Conservation (phyloP, 2,888 invertebrate genomes). For the Helleia helle region DNA sequence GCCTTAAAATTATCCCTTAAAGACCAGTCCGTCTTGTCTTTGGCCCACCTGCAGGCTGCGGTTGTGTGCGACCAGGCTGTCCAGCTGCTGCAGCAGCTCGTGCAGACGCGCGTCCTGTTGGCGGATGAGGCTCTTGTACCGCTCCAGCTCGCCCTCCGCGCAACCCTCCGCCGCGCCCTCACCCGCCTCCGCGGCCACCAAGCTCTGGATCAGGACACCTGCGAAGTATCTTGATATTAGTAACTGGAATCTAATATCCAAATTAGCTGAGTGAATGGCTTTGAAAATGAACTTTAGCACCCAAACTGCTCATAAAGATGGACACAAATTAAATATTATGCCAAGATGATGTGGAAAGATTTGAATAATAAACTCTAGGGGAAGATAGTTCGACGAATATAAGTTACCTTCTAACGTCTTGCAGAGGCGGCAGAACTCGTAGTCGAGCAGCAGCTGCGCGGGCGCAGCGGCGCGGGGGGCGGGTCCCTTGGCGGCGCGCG, state of each 20-base stretch:
- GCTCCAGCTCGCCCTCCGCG: conserved; percentile 61
- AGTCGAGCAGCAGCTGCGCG: conserved; percentile 90
- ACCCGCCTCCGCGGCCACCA: conserved; percentile 33
- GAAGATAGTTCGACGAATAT: no score
- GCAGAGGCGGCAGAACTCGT: conserved; percentile 94
- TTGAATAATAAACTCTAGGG: background rate
- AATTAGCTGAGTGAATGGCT: no score
- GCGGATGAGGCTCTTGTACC: conserved; percentile 92
- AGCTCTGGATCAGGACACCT: conserved; percentile 45
- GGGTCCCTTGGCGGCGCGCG: conserved; percentile 93
- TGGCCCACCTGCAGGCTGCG: conserved; percentile 28
- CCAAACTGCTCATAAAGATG: no score
- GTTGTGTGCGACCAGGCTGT: conserved; percentile 42
- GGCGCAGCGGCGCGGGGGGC: conserved; percentile 86
- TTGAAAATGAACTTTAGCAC: no score
- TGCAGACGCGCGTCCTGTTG: conserved; percentile 85
- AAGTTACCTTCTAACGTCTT: conserved; percentile 84
- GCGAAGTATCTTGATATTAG: no score
- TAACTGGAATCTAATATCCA: no score
- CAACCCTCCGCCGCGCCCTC: conserved; percentile 46
- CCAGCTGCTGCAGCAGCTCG: conserved; percentile 57
- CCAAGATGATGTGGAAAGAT: no score
- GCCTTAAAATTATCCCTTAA: background rate
- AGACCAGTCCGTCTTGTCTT: no score
- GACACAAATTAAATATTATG: no score